Conservation (phyloP, 2,797 vertebrate species). For the Columba guinea region DNA sequence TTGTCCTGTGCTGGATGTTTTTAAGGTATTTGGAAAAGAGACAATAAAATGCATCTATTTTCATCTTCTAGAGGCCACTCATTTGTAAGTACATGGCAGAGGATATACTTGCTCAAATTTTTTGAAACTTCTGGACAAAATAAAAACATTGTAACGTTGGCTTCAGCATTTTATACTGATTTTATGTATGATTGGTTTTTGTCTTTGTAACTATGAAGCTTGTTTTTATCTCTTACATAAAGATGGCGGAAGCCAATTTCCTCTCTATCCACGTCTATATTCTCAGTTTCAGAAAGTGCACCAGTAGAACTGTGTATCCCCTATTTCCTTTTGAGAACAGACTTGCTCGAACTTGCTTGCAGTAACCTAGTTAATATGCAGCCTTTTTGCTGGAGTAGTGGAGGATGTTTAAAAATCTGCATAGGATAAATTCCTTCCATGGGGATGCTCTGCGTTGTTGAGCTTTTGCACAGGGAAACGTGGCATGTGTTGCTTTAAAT, state of each 20-base stretch:
- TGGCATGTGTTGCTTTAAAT: not conserved
- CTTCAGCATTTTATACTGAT: not conserved
- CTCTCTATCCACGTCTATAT: not conserved
- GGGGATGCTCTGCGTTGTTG: not conserved
- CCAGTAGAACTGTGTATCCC: accelerated
- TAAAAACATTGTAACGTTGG: not conserved
- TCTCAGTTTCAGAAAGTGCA: not conserved
- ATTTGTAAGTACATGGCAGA: not conserved
- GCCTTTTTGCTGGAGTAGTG: not conserved
- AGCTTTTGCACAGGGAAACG: not conserved
- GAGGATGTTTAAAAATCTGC: not conserved
- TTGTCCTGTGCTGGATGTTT: not conserved
- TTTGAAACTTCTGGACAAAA: not conserved
- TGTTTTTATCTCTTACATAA: not conserved
- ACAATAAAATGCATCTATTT: not conserved
- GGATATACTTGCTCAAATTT: not conserved
- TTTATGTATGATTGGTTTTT: not conserved
- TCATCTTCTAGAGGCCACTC: not conserved
- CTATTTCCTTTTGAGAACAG: not conserved
- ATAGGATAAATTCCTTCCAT: not conserved
- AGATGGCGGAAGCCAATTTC: not conserved
- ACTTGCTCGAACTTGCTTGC: not conserved
- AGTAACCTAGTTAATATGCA: not conserved
- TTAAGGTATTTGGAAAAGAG: not conserved
- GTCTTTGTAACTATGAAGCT: not conserved